Evolutionary conservation across 2,888 invertebrate genomes (phyloP), one percentile per base, ranked within the genome.

Genomic region (Tachystola acroxantha): DNA sequence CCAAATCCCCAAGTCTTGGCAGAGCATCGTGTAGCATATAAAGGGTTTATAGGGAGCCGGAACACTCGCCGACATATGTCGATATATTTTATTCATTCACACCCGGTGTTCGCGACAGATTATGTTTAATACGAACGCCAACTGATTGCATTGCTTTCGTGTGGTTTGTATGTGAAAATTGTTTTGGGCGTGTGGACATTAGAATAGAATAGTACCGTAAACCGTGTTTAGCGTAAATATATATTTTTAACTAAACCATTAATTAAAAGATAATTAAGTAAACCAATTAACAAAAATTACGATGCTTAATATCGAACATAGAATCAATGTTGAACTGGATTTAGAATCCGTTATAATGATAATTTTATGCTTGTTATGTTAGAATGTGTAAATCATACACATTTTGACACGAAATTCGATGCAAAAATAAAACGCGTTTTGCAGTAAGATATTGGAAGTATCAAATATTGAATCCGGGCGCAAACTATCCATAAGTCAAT

Each of bases 81-180:
- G 45, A 49, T 55, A 73, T 78, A 69, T 74, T 62, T 75, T 77
- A 78, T 78, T 78, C 76, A 78, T 73, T 56, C 50, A 48, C 47
- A 10, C 25, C 52, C 37, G 47, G 46, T 48, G 50, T 54, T 52
- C 46, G 51, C 46, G 62, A 64, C 58, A 65, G 54, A 57, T 62
- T 64, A 66, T 55, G 53, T 56, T 58, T 49, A 7, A 28, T 28
- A 14, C 12, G n/a, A 11, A 19, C 30, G 16, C n/a, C 7, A 9
- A 53, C 50, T 50, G 45, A 48, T 48, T 50, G 58, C 37, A 50
- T 54, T 53, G 42, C 38, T 37, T 34, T 41, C 37, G 30, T 34
- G 16, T 36, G 28, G 6, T 12, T 32, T 32, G 27, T 27, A 11
- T 27, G 7, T 10, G 2, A n/a, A 27, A 11, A 7, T 27, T 11